Evolutionary conservation across 2,113 vertebrate genomes (phyloP).

Genomic region (Leptodactylus fuscus): DNA sequence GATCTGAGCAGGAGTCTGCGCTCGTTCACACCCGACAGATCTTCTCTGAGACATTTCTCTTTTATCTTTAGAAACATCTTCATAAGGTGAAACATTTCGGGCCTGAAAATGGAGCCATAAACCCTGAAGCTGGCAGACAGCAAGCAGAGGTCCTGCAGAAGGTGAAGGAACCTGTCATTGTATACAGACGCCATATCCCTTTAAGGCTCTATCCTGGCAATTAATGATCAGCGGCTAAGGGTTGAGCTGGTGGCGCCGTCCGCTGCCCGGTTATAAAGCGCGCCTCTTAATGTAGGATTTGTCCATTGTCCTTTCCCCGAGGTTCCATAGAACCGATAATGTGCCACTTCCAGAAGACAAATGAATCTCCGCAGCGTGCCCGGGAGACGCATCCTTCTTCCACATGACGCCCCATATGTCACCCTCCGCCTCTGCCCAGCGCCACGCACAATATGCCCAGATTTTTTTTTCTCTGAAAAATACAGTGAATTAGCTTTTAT

Average conservation of each 20-base stretch:
- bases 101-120: too few relatives aligned
- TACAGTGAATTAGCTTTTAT: conserved; percentile 12
- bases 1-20: not conserved
- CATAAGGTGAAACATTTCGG: not conserved
- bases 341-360: conserved; percentile 9
- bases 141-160: too few relatives aligned
- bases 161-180: too few relatives aligned
- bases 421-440: not conserved
- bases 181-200: too few relatives aligned
- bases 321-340: conserved; percentile 16
- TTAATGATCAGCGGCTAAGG: not conserved
- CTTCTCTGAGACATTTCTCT: not conserved
- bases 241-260: not conserved
- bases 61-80: not conserved
- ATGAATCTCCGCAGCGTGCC: not conserved
- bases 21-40: not conserved
- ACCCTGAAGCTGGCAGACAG: too few relatives aligned
- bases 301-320: conserved; percentile 42
- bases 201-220: too few relatives aligned
- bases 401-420: conserved; percentile 28
- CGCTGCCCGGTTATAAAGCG: conserved; percentile 17
- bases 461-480: too few relatives aligned
- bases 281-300: not conserved
- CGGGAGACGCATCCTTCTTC: conserved; percentile 40
- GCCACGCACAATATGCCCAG: not conserved